Evolutionary conservation across 2,797 vertebrate species (phyloP).

Genomic region (Austrolebias charrua): DNA sequence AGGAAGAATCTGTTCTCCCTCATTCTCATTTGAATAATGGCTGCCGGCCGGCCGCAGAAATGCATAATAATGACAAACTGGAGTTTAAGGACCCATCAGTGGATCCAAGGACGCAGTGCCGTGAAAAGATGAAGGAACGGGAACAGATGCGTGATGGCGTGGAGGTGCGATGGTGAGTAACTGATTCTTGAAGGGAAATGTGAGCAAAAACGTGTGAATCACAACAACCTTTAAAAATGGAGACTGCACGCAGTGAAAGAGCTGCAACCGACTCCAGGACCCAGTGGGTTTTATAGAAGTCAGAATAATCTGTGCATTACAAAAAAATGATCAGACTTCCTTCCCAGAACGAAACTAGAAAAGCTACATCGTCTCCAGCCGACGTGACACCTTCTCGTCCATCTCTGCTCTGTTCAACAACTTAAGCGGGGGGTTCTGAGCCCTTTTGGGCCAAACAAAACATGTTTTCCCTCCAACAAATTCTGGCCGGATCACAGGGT

Average conservation of each 20-base stretch:
- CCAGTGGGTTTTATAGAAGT: constrained; percentile 7
- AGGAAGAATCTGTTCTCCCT: constrained; percentile 14
- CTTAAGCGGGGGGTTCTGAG: neutral
- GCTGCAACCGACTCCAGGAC: neutral
- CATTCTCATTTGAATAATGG: constrained; percentile 45
- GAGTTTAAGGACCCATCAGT: constrained; percentile 50
- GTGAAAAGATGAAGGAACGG: constrained; percentile 20
- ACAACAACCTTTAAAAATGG: constrained; percentile 36
- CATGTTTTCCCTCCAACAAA: neutral
- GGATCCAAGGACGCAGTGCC: constrained; percentile 40
- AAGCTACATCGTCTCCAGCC: no score
- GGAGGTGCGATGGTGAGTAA: neutral
- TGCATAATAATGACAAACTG: constrained; percentile 51
- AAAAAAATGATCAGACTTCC: neutral
- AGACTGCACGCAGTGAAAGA: constrained; percentile 26
- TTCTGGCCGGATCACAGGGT: neutral
- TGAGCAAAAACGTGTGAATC: constrained; percentile 29
- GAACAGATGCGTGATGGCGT: constrained; percentile 34
- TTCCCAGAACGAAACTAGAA: no score
- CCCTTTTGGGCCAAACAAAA: no score
- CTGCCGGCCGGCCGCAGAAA: constrained; percentile 35
- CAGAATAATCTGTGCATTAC: constrained; percentile 5
- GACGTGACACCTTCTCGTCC: no score
- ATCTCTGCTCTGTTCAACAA: neutral
- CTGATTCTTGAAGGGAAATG: constrained; percentile 12